Evolutionary conservation across 2,797 vertebrate genomes (phyloP).

Genomic region (Mycteria americana): DNA sequence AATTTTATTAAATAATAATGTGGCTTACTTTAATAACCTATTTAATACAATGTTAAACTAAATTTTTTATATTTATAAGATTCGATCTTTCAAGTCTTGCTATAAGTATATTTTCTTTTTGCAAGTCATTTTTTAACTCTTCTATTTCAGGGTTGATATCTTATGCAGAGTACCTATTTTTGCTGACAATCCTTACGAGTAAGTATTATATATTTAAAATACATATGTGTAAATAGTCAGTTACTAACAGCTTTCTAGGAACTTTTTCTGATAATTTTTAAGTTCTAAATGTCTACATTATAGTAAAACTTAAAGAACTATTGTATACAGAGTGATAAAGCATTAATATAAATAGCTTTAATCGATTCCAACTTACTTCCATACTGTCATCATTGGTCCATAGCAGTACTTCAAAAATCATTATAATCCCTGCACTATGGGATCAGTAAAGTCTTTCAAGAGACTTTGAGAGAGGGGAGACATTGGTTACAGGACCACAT

Average conservation of each 20-base stretch:
- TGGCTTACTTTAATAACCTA: background rate
- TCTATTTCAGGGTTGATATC: slow-evolving; percentile 89
- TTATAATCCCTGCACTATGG: background rate
- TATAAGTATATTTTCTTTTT: background rate
- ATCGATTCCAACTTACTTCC: background rate
- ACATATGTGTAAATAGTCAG: background rate
- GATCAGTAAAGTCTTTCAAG: background rate
- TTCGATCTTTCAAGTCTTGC: background rate
- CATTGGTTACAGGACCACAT: background rate
- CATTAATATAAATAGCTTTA: background rate
- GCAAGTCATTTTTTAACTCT: background rate
- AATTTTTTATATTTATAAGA: background rate
- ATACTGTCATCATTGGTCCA: background rate
- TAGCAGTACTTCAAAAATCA: background rate
- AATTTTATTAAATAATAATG: background rate
- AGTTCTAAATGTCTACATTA: background rate
- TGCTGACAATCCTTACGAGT: slow-evolving; percentile 96
- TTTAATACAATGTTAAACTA: background rate
- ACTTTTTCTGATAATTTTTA: background rate
- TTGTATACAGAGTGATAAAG: background rate
- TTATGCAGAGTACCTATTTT: slow-evolving; percentile 95
- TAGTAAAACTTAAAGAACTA: background rate
- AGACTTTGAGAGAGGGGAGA: background rate
- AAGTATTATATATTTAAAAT: slow-evolving; percentile 71
- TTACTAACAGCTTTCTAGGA: background rate